Percentiles rank a stretch among this genome's conserved stretches.
phyloP scores from a whole-genome alignment of 2,797 vertebrate genomes.

The Lacerta viridis region DNA sequence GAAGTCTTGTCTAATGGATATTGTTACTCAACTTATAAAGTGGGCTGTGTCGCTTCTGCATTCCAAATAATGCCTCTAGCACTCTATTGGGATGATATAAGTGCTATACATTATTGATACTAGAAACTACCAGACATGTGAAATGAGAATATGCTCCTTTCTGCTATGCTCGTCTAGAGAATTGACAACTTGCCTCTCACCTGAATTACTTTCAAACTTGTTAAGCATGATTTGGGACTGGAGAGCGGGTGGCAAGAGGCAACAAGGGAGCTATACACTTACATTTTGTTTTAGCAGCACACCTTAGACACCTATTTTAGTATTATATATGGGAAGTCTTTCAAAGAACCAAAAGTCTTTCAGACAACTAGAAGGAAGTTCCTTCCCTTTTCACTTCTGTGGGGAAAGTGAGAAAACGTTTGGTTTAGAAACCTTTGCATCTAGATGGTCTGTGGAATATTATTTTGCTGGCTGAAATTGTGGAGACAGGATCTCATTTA shows the following conservation, averaged over 20 bases:
- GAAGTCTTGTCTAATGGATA: neutral
- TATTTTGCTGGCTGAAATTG: neutral
- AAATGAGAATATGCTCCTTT: neutral
- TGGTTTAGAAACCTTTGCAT: neutral
- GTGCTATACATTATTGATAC: neutral
- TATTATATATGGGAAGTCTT: neutral
- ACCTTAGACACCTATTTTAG: neutral
- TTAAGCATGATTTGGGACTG: conserved; percentile 4
- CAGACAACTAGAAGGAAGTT: neutral
- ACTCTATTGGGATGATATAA: neutral
- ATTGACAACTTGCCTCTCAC: neutral
- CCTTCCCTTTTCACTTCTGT: neutral
- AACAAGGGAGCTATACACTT: neutral
- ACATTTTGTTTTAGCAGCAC: neutral
- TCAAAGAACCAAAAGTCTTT: neutral
- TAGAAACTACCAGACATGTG: neutral
- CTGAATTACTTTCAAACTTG: conserved; percentile 16
- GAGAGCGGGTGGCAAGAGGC: neutral
- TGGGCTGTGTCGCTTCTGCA: neutral
- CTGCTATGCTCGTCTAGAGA: neutral
- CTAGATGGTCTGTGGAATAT: neutral
- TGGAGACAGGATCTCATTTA: neutral
- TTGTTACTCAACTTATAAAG: conserved; percentile 4
- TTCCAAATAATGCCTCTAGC: neutral
- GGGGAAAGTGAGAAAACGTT: neutral